Base-by-base conservation (phyloP, 1,140 invertebrate genomes). In the Drosophila kurseongensis region DNA sequence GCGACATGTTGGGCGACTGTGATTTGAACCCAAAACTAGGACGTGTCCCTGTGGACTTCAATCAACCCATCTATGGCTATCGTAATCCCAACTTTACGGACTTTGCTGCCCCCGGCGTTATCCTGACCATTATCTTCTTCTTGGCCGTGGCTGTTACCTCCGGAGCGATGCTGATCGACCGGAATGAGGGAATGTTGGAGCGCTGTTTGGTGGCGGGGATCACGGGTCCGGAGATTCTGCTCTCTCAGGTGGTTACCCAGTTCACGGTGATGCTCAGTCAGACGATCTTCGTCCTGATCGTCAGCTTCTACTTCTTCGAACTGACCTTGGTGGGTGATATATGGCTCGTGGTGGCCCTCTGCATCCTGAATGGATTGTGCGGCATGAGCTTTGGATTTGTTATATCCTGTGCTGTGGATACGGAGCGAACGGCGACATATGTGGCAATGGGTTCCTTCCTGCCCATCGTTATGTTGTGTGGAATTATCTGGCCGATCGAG, bases 341-440 rank as follows among this genome's bases (percentile, higher is more conserved):
- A 0, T 93, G 94, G 9, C 95, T 95, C 93, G 96, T 98, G 0
- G 94, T 96, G 1, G 78, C 95, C 0, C 93, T 99, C 0, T 97
- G 96, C 0, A 93, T 98, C 0, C 93, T 98, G 74, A 95, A 97
- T 86, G 98, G 97, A 4, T 91, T 98, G 1, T 98, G 97, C 92
- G 98, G 98, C 78, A 99, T 99, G 98, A 96, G 96, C 69, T 98
- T 98, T 83, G 97, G 97, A 79, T 96, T 98, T 83, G 96, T 98
- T 0, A 97, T 98, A 16, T 97, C 98, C 0, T 96, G 96, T 32
- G 93, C 96, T 3, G 98, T 97, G 89, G 96, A 97, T 16, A 97
- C 96, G 7, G 98, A 99, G 93, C 95, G 97, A 60, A 97, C 97
- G 7, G 98, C 98, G 0, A 98, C 98, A 1, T 98, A 98, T 91